These are phyloP conservation scores for Pandemis heparana DNA, from an alignment of 2,888 invertebrate species.

Conservation along the genomic window DNA sequence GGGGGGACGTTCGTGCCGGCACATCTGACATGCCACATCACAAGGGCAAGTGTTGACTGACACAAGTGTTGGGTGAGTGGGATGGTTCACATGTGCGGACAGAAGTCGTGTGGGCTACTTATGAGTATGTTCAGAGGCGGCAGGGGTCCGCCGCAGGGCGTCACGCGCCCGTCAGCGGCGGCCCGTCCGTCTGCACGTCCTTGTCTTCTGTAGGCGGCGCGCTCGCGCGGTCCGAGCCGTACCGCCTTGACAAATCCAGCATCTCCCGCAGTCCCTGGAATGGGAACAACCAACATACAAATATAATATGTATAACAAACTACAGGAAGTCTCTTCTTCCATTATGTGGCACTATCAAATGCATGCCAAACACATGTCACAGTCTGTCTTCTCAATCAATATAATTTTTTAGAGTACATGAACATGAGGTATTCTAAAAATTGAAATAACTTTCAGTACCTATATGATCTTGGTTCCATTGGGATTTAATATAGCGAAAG, in stretches of 20 bases:
- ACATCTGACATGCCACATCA: slow-evolving; percentile 48
- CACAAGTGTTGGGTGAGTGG: slow-evolving; percentile 41
- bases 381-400: no score
- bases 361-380: no score
- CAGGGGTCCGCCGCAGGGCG: slow-evolving; percentile 65
- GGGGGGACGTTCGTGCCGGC: slow-evolving; percentile 53
- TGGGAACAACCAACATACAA: neutral
- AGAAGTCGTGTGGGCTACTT: slow-evolving; percentile 57
- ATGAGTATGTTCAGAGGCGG: slow-evolving; percentile 59
- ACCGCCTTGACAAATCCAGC: slow-evolving; percentile 92
- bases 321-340: neutral
- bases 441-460: no score
- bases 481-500: no score
- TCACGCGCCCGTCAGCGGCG: slow-evolving; percentile 76
- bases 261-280: slow-evolving; percentile 92
- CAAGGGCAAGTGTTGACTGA: slow-evolving; percentile 44
- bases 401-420: no score
- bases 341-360: no score
- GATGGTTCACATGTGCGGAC: slow-evolving; percentile 59
- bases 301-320: neutral
- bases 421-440: no score
- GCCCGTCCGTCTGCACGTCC: slow-evolving; percentile 90
- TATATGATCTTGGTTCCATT: no score
- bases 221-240: slow-evolving; percentile 85
- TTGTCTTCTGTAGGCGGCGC: slow-evolving; percentile 89